Evolutionary conservation across 1,140 invertebrate species (phyloP).

Genomic region (Bathynomus jamesi): DNA sequence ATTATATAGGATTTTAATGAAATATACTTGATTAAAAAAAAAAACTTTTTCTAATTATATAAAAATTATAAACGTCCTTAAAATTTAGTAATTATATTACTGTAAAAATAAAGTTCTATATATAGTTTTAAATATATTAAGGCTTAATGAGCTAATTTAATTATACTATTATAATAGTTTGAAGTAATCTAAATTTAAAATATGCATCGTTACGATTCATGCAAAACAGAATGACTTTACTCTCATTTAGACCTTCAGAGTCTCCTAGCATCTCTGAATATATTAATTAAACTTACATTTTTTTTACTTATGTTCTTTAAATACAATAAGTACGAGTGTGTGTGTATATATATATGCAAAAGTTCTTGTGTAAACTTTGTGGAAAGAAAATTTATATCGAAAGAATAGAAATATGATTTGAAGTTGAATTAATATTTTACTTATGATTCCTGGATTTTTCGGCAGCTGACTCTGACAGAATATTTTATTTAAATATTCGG

Average conservation of each 20-base stretch:
- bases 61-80: not conserved
- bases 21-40: not conserved
- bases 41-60: not conserved
- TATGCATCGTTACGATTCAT: not conserved
- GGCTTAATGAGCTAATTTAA: not conserved
- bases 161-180: not conserved
- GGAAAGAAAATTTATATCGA: too few relatives aligned
- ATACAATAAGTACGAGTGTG: not conserved
- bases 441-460: not conserved
- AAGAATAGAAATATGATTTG: too few relatives aligned
- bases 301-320: not conserved
- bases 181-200: not conserved
- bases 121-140: not conserved
- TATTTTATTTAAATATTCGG: not conserved
- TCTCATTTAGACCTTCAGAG: too few relatives aligned
- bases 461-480: not conserved
- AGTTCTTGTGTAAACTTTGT: too few relatives aligned
- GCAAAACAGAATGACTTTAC: not conserved
- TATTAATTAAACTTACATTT: too few relatives aligned
- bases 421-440: not conserved
- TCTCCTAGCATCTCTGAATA: too few relatives aligned
- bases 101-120: not conserved
- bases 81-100: not conserved
- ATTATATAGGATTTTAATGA: too few relatives aligned
- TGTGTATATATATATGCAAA: too few relatives aligned